These are phyloP conservation scores for Epinotia brunnichana DNA, from an alignment of 2,888 invertebrate genomes.

Conservation along the genomic window DNA sequence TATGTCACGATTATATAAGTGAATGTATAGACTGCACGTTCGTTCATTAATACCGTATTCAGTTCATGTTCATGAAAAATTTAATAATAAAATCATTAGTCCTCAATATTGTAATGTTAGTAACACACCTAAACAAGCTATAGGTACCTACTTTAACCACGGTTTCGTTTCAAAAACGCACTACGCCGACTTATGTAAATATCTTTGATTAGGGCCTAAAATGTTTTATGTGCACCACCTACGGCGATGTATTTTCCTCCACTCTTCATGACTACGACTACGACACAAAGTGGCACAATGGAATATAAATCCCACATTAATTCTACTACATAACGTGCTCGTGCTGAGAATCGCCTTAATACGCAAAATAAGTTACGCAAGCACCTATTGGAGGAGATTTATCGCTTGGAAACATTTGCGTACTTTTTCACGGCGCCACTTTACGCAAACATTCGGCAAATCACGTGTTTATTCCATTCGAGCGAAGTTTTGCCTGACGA, in stretches of 20 bases:
- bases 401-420: conserved; percentile 41
- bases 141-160: too few species aligned
- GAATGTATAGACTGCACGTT: background rate
- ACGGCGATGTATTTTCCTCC: background rate
- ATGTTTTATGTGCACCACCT: conserved; percentile 7
- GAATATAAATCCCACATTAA: conserved; percentile 37
- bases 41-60: background rate
- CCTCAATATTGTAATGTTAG: background rate
- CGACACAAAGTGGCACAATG: conserved; percentile 39
- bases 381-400: conserved; percentile 42
- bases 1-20: background rate
- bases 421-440: conserved; percentile 41
- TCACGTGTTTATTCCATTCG: conserved; percentile 38
- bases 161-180: too few species aligned
- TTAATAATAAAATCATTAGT: too few species aligned
- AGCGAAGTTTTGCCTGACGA: conserved; percentile 30
- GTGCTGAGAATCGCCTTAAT: conserved; percentile 32
- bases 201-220: background rate
- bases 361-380: conserved; percentile 42
- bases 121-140: background rate
- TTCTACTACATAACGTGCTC: conserved; percentile 30
- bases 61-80: too few species aligned
- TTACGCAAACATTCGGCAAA: conserved; percentile 39
- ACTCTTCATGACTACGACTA: conserved; percentile 17
- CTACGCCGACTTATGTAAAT: background rate